Evolutionary conservation across 2,113 vertebrate species (phyloP).

Genomic region (Gobius niger): DNA sequence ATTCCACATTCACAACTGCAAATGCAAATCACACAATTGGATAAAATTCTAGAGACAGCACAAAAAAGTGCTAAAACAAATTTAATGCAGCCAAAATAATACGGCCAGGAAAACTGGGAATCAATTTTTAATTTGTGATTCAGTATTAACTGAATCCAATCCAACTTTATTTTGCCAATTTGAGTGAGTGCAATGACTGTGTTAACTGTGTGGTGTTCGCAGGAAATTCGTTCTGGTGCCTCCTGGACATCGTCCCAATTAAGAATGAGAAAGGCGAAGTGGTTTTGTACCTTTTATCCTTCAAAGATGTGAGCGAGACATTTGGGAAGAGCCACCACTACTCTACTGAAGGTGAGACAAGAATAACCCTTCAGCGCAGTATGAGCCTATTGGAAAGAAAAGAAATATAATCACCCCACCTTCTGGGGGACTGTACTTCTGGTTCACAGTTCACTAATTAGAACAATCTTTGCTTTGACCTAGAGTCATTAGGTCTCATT

Average conservation of each 20-base stretch:
- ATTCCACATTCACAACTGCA: too few species aligned
- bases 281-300: conserved; percentile 94
- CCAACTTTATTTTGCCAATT: neutral
- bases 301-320: conserved; percentile 91
- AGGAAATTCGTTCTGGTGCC: conserved; percentile 90
- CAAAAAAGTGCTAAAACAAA: neutral
- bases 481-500: too few species aligned
- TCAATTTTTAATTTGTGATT: neutral
- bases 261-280: conserved; percentile 97
- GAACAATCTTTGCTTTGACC: too few species aligned
- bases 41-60: too few species aligned
- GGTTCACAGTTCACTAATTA: too few species aligned
- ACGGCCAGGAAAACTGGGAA: neutral
- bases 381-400: too few species aligned
- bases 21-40: too few species aligned
- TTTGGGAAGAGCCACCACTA: conserved; percentile 66
- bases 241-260: conserved; percentile 94
- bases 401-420: too few species aligned
- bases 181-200: neutral
- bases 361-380: neutral
- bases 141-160: conserved; percentile 13
- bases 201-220: conserved; percentile 10
- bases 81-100: neutral
- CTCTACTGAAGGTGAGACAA: conserved; percentile 79
- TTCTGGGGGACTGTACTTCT: too few species aligned